phyloP scores from a whole-genome alignment of 2,888 invertebrate species.

The Ophion ventricosus region DNA sequence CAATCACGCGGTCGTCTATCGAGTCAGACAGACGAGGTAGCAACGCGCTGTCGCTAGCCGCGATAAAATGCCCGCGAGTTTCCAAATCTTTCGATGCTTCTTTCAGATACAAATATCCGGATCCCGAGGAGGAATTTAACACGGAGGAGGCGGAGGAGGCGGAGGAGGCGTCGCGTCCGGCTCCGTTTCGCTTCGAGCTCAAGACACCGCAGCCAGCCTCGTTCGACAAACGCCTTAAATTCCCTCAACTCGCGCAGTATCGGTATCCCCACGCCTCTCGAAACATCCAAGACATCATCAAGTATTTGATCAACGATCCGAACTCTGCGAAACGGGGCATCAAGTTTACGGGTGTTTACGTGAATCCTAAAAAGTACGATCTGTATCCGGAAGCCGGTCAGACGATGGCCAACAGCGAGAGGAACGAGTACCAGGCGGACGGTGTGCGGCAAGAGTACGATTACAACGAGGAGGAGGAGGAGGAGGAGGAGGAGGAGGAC shows the following conservation, averaged over 20 bases:
- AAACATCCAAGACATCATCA: conserved; percentile 82
- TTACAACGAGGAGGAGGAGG: conserved; percentile 45
- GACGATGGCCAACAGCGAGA: conserved; percentile 74
- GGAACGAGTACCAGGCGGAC: conserved; percentile 67
- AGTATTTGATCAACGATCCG: conserved; percentile 77
- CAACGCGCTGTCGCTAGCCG: no score
- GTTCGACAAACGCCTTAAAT: conserved; percentile 77
- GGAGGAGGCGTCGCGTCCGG: conserved; percentile 81
- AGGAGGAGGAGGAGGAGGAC: conserved; percentile 63
- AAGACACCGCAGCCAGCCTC: conserved; percentile 78
- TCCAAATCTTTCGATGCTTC: neutral
- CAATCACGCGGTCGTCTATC: conserved; percentile 80
- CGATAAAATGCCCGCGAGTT: no score
- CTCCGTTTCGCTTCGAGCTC: conserved; percentile 84
- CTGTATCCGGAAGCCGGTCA: conserved; percentile 71
- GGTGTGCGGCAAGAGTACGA: conserved; percentile 62
- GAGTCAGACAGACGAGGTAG: conserved; percentile 71
- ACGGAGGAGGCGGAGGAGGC: conserved; percentile 74
- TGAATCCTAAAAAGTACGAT: conserved; percentile 80
- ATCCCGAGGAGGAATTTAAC: conserved; percentile 70
- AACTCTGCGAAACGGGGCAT: conserved; percentile 76
- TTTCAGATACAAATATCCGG: conserved; percentile 73
- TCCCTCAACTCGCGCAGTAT: conserved; percentile 80
- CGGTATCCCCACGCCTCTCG: conserved; percentile 79
- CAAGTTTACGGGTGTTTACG: conserved; percentile 82